Evolutionary conservation across 2,888 invertebrate species (phyloP).

Genomic region (Dicyrtoma fusca): DNA sequence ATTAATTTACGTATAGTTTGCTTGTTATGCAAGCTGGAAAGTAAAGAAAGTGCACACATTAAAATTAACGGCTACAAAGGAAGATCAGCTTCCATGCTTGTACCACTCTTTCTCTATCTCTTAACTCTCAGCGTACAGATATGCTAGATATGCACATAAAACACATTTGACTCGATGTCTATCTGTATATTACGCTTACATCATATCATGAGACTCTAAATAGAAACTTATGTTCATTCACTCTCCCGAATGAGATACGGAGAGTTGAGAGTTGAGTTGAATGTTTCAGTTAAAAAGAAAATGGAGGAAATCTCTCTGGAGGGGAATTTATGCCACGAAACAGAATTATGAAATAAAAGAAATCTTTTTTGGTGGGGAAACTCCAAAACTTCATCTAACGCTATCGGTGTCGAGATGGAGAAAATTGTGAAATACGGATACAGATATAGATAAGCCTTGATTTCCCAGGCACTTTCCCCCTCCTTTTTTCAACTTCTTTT

Average conservation of each 20-base stretch:
- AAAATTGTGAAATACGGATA: constrained; percentile 16
- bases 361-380: background rate
- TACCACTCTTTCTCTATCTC: background rate
- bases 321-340: constrained; percentile 25
- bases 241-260: background rate
- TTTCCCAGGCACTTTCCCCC: background rate
- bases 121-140: no score
- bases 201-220: background rate
- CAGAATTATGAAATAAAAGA: constrained; percentile 29
- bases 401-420: background rate
- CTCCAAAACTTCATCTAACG: no score
- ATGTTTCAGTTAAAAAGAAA: no score
- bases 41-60: background rate
- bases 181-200: no score
- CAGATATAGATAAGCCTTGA: constrained; percentile 12
- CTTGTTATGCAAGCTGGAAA: background rate
- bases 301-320: constrained; percentile 5
- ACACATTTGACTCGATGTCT: no score
- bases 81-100: background rate
- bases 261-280: no score
- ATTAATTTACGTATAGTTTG: background rate
- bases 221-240: background rate
- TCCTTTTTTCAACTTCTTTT: background rate
- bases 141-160: no score
- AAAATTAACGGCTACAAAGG: constrained; percentile 6